Percentiles rank a stretch among this genome's conserved stretches.
Evolutionary conservation across 2,797 vertebrate species (phyloP).

Genomic region (Pyrocephalus nanus): DNA sequence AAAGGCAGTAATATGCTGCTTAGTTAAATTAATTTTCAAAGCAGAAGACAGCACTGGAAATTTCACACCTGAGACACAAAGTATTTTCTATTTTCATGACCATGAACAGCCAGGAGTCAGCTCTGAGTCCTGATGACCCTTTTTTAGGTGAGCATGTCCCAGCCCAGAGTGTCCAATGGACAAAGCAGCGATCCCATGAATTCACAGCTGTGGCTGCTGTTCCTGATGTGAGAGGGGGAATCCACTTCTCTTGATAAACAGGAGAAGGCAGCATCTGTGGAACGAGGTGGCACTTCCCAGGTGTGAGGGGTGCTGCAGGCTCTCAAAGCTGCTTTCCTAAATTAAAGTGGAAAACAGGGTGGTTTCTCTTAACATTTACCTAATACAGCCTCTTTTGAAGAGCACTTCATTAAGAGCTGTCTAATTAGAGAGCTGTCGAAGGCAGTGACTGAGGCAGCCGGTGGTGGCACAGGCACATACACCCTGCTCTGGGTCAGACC

Average conservation of each 20-base stretch:
- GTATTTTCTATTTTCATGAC: not conserved
- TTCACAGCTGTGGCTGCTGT: accelerated
- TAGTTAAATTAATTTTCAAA: not conserved
- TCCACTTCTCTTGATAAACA: not conserved
- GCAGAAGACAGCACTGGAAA: not conserved
- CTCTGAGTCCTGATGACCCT: not conserved
- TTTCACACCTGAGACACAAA: not conserved
- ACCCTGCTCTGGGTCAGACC: not conserved
- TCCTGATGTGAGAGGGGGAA: not conserved
- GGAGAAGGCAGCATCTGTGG: not conserved
- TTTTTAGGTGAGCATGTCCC: not conserved
- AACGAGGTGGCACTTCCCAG: not conserved
- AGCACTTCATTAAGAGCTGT: not conserved
- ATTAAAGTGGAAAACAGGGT: not conserved
- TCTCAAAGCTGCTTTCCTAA: not conserved
- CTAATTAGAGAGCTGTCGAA: not conserved
- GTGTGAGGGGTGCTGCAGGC: not conserved
- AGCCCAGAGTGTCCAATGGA: not conserved
- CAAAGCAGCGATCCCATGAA: not conserved
- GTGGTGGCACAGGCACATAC: not conserved
- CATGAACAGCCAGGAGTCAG: not conserved
- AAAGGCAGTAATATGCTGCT: not conserved
- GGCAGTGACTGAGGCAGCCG: accelerated
- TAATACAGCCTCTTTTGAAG: not conserved
- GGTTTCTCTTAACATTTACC: not conserved